Conservation (phyloP, 2,113 vertebrate genomes). For the Grantiella picta region DNA sequence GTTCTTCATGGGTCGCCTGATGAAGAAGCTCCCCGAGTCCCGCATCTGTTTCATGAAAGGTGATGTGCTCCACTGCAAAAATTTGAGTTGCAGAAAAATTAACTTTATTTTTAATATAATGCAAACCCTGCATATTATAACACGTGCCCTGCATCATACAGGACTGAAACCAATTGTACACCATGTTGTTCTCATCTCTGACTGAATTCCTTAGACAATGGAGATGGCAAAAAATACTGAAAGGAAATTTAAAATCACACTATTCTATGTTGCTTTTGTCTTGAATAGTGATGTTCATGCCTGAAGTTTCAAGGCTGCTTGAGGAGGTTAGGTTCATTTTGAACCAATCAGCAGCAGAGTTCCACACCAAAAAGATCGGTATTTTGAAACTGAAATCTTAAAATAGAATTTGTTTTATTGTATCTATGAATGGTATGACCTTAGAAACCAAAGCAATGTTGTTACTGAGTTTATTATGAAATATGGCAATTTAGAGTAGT, state of each 20-base stretch:
- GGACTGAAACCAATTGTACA: not conserved
- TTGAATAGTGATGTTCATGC: not conserved
- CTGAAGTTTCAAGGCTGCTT: not conserved
- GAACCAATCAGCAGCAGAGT: not conserved
- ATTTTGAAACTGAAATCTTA: not conserved
- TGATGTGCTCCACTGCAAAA: slow-evolving; percentile 1
- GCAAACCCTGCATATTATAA: not conserved
- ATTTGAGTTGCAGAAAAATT: not conserved
- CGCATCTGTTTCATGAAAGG: slow-evolving; percentile 82
- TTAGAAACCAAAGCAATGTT: not conserved
- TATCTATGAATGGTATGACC: not conserved
- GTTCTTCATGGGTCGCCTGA: slow-evolving; percentile 83
- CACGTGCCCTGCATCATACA: not conserved
- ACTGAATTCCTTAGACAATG: not conserved
- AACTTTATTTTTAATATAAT: not conserved
- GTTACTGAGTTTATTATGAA: not conserved
- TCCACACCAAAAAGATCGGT: not conserved
- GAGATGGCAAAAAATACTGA: not conserved
- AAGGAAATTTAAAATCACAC: not conserved
- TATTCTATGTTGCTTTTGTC: not conserved
- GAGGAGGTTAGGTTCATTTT: not conserved
- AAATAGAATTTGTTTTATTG: not conserved
- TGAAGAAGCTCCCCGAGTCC: slow-evolving; percentile 79
- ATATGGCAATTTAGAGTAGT: not conserved
- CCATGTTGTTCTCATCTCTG: not conserved